Percentiles rank a stretch among this genome's conserved stretches.
These are phyloP conservation scores for Diadophis punctatus DNA, from an alignment of 2,113 vertebrate species.

Conservation along the genomic window DNA sequence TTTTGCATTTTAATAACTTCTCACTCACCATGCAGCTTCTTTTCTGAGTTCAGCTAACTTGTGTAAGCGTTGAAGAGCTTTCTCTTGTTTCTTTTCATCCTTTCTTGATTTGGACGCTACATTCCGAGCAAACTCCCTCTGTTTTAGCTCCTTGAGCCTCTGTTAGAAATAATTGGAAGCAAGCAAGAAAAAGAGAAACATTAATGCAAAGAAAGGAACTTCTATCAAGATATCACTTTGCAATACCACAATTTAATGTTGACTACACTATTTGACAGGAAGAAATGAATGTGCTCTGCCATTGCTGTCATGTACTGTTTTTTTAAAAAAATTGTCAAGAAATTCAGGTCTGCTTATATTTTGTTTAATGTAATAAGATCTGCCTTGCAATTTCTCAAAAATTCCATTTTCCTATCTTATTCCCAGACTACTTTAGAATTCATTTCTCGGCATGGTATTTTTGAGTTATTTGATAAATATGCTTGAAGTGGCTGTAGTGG, in stretches of 20 bases:
- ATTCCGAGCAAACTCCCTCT: conserved; percentile 89
- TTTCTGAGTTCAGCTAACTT: conserved; percentile 79
- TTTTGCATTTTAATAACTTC: conserved; percentile 32
- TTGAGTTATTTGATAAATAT: neutral
- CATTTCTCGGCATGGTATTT: neutral
- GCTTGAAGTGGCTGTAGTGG: neutral
- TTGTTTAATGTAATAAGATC: neutral
- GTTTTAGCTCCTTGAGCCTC: conserved; percentile 92
- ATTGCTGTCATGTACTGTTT: neutral
- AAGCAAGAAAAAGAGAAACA: conserved; percentile 15
- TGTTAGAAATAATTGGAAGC: conserved; percentile 59
- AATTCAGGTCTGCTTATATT: neutral
- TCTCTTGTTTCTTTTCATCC: conserved; percentile 84
- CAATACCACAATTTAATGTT: neutral
- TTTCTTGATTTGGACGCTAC: conserved; percentile 84
- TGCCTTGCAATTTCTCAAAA: neutral
- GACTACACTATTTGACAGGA: neutral
- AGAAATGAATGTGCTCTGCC: neutral
- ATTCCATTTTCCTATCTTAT: neutral
- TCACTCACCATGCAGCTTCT: conserved; percentile 73
- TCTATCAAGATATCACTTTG: neutral
- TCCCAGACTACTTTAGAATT: neutral
- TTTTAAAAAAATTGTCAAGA: neutral
- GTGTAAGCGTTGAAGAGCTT: conserved; percentile 79
- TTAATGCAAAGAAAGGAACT: neutral